These are phyloP conservation scores for Synergus umbraculus DNA, from an alignment of 2,888 invertebrate species.

Conservation along the genomic window DNA sequence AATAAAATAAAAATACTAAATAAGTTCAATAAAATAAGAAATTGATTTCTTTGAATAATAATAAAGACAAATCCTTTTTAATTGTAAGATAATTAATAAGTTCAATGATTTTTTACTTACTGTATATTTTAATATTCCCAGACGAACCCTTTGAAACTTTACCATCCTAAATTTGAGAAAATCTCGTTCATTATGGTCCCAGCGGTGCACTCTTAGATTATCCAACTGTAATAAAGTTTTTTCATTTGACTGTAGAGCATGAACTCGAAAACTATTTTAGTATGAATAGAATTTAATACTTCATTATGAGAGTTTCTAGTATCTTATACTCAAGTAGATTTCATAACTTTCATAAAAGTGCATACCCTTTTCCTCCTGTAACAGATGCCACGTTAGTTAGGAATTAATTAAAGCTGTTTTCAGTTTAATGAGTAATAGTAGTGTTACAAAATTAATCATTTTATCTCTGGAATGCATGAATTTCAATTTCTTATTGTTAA, in stretches of 20 bases:
- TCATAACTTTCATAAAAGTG: not conserved
- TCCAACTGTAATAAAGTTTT: conserved; percentile 35
- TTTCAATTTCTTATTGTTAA: not conserved
- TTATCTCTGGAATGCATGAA: not conserved
- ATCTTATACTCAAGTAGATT: conserved; percentile 24
- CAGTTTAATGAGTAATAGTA: not conserved
- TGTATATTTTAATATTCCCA: conserved; percentile 22
- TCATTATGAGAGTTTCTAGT: conserved; percentile 25
- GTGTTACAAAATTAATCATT: not conserved
- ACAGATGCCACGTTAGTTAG: not conserved
- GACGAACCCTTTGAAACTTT: conserved; percentile 17
- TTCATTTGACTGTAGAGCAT: conserved; percentile 33
- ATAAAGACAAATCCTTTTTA: not conserved
- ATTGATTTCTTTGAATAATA: not conserved
- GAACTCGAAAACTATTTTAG: conserved; percentile 18
- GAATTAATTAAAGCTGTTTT: not conserved
- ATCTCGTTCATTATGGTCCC: conserved; percentile 25
- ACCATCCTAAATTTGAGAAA: conserved; percentile 26
- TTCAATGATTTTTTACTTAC: not conserved
- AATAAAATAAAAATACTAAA: too few relatives aligned
- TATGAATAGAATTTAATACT: conserved; percentile 36
- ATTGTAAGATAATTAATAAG: not conserved
- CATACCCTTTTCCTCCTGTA: not conserved
- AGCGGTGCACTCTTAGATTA: conserved; percentile 27
- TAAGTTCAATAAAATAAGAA: not conserved